These are phyloP conservation scores for Gasterosteus nipponicus DNA, from an alignment of 2,113 vertebrate genomes.

Conservation along the genomic window DNA sequence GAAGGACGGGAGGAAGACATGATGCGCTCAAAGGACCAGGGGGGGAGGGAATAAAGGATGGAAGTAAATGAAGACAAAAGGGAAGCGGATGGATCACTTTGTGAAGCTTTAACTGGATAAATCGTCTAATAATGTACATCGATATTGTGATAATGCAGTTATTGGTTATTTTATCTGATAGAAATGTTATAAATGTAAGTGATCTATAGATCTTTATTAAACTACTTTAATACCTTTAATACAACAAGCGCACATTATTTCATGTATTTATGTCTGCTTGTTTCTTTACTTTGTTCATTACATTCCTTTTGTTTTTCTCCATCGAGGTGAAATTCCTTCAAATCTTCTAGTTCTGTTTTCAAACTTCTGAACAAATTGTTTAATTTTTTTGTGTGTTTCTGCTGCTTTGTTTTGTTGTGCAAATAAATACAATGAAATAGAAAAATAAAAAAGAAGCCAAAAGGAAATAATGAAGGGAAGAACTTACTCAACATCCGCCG, in stretches of 20 bases:
- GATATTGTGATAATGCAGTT: not conserved
- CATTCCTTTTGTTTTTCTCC: not conserved
- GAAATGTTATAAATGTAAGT: not conserved
- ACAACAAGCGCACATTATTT: not conserved
- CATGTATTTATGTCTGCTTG: not conserved
- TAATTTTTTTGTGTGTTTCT: not conserved
- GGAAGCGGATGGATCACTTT: not conserved
- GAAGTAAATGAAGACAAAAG: not conserved
- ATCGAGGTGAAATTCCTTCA: not conserved
- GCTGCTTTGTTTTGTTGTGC: not conserved
- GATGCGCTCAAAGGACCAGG: not conserved
- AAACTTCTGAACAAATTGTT: not conserved
- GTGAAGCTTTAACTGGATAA: not conserved
- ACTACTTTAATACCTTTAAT: not conserved
- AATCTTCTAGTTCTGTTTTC: not conserved
- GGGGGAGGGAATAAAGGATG: not conserved
- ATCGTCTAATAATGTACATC: not conserved
- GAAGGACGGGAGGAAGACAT: not conserved
- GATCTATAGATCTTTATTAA: not conserved
- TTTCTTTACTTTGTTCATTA: constrained; percentile 5
- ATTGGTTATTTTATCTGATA: not conserved
- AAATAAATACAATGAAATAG: not conserved
- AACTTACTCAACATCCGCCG: not conserved
- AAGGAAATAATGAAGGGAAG: not conserved
- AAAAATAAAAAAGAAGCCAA: not conserved